Evolutionary conservation across 2,113 vertebrate species (phyloP), one percentile per base, ranked within the genome.

Genomic region (Thoracochromis brauschi): DNA sequence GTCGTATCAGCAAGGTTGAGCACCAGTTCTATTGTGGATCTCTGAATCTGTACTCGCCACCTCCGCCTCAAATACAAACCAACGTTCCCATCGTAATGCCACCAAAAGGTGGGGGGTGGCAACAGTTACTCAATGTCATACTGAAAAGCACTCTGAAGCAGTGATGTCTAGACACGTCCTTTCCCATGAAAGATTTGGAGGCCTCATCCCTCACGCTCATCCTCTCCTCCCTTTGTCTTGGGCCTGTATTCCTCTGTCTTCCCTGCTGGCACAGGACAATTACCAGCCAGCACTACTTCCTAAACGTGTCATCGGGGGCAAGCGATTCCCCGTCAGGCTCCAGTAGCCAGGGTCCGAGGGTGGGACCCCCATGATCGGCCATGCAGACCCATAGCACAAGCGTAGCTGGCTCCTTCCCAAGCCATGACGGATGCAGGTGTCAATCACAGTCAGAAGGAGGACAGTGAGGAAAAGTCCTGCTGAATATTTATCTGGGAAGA

Each of bases 181-280:
- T 82, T 60, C 19, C 71, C 47, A 82, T 95, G 90, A 95, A 94
- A 94, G 89, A 68, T 73, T 87, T 7, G n/a, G 89, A 85, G 89
- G 86, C 91, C 88, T 85, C 53, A 19, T 82, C 83, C 87, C 71
- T 87, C 63, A 31, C 65, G 17, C 81, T 92, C 93, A 87, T 91
- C 88, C 91, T 91, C 80, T 91, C 89, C 89, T 86, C 85, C 91
- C 82, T 94, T 94, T 93, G 93, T 93, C 90, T 82, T 26, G 24
- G 65, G 82, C 80, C 79, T 65, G 82, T 87, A 85, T 86, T 84
- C 82, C 85, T 82, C 89, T 65, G 24, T 78, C 91, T 87, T 93
- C 87, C 91, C 94, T 29, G 87, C 95, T 93, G 95, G 86, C 91
- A 80, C 55, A 83, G 90, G 92, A 96, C 95, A 96, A 96, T 94